phyloP scores from a whole-genome alignment of 2,797 vertebrate genomes.

The Sciaenops ocellatus region DNA sequence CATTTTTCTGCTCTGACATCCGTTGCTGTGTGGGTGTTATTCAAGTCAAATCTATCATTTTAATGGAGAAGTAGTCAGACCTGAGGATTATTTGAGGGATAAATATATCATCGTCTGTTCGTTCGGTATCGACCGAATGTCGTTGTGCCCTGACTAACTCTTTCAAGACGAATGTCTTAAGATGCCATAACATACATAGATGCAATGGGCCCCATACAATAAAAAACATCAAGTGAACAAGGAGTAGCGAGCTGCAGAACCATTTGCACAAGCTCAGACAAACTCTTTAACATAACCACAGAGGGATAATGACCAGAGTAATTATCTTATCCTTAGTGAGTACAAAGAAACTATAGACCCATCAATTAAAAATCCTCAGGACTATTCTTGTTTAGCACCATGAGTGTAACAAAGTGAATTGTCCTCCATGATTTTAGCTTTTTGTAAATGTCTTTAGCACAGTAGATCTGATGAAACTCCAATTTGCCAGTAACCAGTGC shows the following conservation, averaged over 20 bases:
- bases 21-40: conserved; percentile 81
- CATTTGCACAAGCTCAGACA: conserved; percentile 67
- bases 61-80: conserved; percentile 85
- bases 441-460: conserved; percentile 72
- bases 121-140: conserved; percentile 76
- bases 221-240: conserved; percentile 50
- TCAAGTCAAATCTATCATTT: conserved; percentile 86
- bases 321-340: conserved; percentile 75
- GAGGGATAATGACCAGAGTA: conserved; percentile 74
- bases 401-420: conserved; percentile 73
- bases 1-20: conserved; percentile 82
- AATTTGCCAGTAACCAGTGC: conserved; percentile 74
- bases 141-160: conserved; percentile 72
- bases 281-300: conserved; percentile 74
- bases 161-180: conserved; percentile 74
- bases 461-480: conserved; percentile 75
- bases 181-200: conserved; percentile 56
- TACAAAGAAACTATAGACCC: conserved; percentile 75
- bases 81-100: conserved; percentile 84
- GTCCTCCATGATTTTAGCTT: conserved; percentile 72
- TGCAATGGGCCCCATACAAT: conserved; percentile 35
- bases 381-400: conserved; percentile 71
- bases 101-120: conserved; percentile 82
- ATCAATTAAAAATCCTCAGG: conserved; percentile 76
- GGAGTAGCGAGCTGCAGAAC: conserved; percentile 30